phyloP scores from a whole-genome alignment of 2,888 invertebrate genomes.

The Sipunculus nudus region DNA sequence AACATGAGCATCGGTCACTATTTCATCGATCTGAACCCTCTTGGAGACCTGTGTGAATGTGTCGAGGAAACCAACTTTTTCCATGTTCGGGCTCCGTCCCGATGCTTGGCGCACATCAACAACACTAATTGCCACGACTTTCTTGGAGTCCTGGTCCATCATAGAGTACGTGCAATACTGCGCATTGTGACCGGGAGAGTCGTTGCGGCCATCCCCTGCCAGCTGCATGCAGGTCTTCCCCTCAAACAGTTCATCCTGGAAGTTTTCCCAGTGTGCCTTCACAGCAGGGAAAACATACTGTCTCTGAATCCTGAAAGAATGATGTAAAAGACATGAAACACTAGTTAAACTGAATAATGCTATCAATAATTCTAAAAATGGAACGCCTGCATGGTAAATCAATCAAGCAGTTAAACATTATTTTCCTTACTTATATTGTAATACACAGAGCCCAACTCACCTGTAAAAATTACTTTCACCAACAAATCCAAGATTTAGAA shows the following conservation, averaged over 20 bases:
- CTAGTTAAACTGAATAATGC: too few species aligned
- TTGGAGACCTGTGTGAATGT: not conserved
- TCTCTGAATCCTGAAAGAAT: conserved; percentile 2
- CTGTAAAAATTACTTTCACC: conserved; percentile 4
- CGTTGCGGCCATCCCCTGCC: conserved; percentile 1
- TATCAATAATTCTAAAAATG: too few species aligned
- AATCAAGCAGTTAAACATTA: not conserved
- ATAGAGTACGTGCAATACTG: conserved; percentile 10
- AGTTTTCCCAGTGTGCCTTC: conserved; percentile 1
- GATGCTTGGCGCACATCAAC: not conserved
- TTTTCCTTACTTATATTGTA: not conserved
- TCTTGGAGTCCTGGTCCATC: not conserved
- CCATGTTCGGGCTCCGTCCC: conserved; percentile 8
- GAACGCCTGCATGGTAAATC: too few species aligned
- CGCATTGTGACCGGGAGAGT: conserved; percentile 3
- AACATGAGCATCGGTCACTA: conserved; percentile 38
- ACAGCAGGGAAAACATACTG: not conserved
- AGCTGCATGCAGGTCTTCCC: too few species aligned
- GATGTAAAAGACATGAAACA: too few species aligned
- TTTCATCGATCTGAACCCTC: not conserved
- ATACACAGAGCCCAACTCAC: not conserved
- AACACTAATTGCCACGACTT: not conserved
- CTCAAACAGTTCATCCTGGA: too few species aligned
- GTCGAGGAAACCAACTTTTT: conserved; percentile 2
- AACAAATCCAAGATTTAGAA: conserved; percentile 6